Base-by-base conservation (phyloP, 2,888 invertebrate genomes). In the Xestia rhomboidea region DNA sequence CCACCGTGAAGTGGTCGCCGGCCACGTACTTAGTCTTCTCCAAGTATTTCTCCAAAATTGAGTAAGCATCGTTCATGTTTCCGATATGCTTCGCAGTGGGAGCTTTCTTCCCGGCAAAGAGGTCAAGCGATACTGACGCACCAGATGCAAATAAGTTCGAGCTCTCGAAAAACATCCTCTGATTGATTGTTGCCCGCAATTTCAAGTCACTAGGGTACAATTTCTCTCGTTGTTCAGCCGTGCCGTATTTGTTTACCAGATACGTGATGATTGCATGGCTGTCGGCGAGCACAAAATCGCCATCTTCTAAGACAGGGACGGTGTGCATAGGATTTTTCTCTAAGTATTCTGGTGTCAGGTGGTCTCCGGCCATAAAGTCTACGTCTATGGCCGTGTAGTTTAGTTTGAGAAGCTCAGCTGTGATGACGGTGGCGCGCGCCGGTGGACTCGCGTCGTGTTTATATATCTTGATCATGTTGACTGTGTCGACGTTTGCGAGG, bases 271-370 rank as follows among this genome's bases (percentile, higher is more conserved):
- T 77, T 15, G 49, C 79, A 13, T 77, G 79, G 18, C 79, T 62
- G 13, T 69, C 77, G 13, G 69, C 77, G 24, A 77, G 69, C 3
- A 62, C 49, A 27, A 77, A 77, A 15, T 78, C 60, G 1, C 41
- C 77, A 24, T 77, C 77, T 78, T 77, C 79, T 24, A 77, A 51
- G 21, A 60, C n/a, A n/a, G 77, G 77, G 18, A 78, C 69, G 21
- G 41, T 18, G 30, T 78, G 77, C 57, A 68, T 78, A 2, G 79
- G 77, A n/a, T 78, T 77, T 41, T 62, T 78, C 18, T 77, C 60
- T 24, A 78, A 68, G 69, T 34, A 77, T 51, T 77, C 79, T 30
- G 68, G 69, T 44, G 69, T 68, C 34, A 6, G 24, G 41, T 77
- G 30, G 18, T 77, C 77, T 34, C 60, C 78, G 2, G 68, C n/a